Conservation (phyloP, 2,797 vertebrate genomes). For the Myioborus miniatus region DNA sequence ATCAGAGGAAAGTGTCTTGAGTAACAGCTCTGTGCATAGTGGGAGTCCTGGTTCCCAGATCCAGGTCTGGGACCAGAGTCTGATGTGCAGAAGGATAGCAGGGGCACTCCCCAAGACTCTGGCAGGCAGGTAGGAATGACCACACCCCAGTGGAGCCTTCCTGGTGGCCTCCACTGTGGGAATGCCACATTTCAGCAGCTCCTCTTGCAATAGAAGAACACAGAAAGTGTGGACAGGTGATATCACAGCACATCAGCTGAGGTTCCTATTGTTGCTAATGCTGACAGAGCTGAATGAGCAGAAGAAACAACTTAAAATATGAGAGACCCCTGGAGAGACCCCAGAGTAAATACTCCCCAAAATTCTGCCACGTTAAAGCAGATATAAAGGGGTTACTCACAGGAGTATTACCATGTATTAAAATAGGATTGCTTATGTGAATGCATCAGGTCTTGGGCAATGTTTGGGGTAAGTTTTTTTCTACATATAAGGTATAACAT, state of each 20-base stretch:
- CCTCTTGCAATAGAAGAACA: neutral
- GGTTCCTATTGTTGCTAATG: neutral
- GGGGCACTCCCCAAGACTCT: neutral
- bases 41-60: neutral
- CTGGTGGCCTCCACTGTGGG: neutral
- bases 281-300: neutral
- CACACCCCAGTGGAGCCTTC: neutral
- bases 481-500: neutral
- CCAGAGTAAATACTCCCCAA: neutral
- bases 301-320: neutral
- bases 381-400: neutral
- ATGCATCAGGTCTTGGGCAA: neutral
- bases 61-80: neutral
- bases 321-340: neutral
- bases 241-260: neutral
- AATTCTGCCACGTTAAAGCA: neutral
- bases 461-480: neutral
- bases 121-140: neutral
- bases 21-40: neutral
- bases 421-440: neutral
- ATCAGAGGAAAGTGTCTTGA: neutral
- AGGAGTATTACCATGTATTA: neutral
- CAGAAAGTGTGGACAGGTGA: neutral
- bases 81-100: neutral
- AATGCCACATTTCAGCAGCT: neutral